A percentile compares a stretch with the other conserved stretches of the same genome.
These are phyloP conservation scores for Poecilia latipinna DNA, from an alignment of 2,113 vertebrate species.

Conservation along the genomic window DNA sequence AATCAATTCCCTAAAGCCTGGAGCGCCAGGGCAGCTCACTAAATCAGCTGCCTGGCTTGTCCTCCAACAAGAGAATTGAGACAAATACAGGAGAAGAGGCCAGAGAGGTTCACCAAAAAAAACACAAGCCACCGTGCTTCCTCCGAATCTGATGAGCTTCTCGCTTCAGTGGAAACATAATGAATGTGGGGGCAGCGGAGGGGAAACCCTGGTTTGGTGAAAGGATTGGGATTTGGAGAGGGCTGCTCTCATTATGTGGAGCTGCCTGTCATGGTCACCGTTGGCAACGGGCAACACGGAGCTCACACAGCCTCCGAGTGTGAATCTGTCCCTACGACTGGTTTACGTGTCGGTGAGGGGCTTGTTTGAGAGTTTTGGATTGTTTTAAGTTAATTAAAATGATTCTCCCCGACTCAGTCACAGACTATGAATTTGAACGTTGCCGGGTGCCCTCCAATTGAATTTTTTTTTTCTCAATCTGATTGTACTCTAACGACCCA, in stretches of 20 bases:
- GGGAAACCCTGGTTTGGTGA: constrained; percentile 2
- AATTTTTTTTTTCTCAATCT: too few species aligned
- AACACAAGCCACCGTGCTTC: background rate
- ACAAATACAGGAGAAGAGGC: background rate
- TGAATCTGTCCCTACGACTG: constrained; percentile 13
- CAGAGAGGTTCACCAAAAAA: background rate
- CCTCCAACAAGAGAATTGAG: constrained; percentile 11
- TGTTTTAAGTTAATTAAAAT: constrained; percentile 9
- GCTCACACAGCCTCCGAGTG: constrained; percentile 20
- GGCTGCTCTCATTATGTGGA: constrained; percentile 53
- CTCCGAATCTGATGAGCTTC: constrained; percentile 11
- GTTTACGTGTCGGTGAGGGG: background rate
- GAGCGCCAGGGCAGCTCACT: background rate
- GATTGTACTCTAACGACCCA: too few species aligned
- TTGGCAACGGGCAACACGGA: constrained; percentile 24
- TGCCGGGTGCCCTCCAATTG: too few species aligned
- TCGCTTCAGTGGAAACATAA: constrained; percentile 17
- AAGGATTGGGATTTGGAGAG: constrained; percentile 14
- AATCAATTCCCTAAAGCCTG: constrained; percentile 38
- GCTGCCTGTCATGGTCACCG: constrained; percentile 11
- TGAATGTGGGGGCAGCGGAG: background rate
- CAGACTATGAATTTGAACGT: background rate
- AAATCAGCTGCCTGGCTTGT: constrained; percentile 42
- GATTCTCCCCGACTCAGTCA: background rate
- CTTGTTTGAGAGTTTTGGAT: constrained; percentile 13